phyloP scores from a whole-genome alignment of 2,113 vertebrate genomes.

The Eolophus roseicapilla region DNA sequence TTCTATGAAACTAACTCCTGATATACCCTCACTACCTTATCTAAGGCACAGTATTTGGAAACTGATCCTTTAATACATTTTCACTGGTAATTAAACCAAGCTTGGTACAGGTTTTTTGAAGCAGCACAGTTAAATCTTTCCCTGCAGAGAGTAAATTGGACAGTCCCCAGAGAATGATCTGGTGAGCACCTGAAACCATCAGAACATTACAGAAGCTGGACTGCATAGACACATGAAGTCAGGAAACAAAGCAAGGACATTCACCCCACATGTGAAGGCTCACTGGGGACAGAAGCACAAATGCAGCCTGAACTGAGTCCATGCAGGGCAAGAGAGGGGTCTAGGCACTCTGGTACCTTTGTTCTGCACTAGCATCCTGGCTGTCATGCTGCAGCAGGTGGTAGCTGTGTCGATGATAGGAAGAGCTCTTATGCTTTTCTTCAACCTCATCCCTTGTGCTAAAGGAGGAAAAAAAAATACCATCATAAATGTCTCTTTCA shows the following conservation, averaged over 20 bases:
- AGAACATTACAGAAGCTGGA: neutral
- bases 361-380: constrained; percentile 89
- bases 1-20: neutral
- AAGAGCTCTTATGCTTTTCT: constrained; percentile 87
- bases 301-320: neutral
- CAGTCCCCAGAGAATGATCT: neutral
- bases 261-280: neutral
- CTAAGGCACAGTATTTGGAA: neutral
- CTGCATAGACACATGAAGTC: neutral
- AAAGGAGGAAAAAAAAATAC: neutral
- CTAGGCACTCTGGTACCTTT: constrained; percentile 80
- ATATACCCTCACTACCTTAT: neutral
- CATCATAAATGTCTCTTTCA: neutral
- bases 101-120: neutral
- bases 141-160: neutral
- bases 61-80: neutral
- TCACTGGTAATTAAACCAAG: neutral
- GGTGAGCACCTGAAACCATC: neutral
- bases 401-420: constrained; percentile 88
- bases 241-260: constrained; percentile 23
- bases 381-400: constrained; percentile 90
- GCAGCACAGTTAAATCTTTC: neutral
- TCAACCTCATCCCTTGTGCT: constrained; percentile 91
- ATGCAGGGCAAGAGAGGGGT: neutral
- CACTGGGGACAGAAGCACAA: neutral